Evolutionary conservation across 2,113 vertebrate genomes (phyloP), one percentile per base, ranked within the genome.

Genomic region (Myotis brandtii): DNA sequence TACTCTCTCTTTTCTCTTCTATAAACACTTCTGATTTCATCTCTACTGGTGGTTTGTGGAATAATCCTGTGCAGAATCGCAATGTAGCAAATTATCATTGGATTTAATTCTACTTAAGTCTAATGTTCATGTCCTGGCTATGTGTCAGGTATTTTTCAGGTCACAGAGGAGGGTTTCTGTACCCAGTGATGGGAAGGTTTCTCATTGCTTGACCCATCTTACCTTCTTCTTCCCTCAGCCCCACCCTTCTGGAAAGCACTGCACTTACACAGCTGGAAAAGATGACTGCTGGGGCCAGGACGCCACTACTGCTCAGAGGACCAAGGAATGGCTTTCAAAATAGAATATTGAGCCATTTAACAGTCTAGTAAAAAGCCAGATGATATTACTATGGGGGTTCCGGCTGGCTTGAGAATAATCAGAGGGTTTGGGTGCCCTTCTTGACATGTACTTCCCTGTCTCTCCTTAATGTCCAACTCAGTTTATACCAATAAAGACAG

Each of bases 301-400:
- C 6, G 9, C 69, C 67, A 50, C 37, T 30, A 9, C 72, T 30
- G 14, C 43, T 52, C 86, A 67, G 59, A 20, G 7, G 23, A 54
- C 46, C 64, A 93, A 86, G 66, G 21, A 32, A 50, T n/a, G 4
- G 2, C 73, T 89, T 91, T 59, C 59, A 94, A 94, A 95, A 89
- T 34, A 69, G 91, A 86, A 83, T 18, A 79, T 0, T 56, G 64
- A 96, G 48, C 64, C 12, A 4, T 13, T 85, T 25, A 69, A 48
- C 85, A 92, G 75, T 34, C 79, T 8, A 83, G 37, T 81, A 79
- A 91, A 91, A 77, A n/a, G 69, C 69, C 88, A 93, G 80, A 87
- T 83, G 88, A 32, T 0, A 1, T 52, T 54, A 54, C 40, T 32
- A 3, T 14, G 25, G 34, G 34, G 37, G 16, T 23, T 66, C 48